These are phyloP conservation scores for Priocnemis perturbator DNA, from an alignment of 2,888 invertebrate genomes.

Conservation along the genomic window DNA sequence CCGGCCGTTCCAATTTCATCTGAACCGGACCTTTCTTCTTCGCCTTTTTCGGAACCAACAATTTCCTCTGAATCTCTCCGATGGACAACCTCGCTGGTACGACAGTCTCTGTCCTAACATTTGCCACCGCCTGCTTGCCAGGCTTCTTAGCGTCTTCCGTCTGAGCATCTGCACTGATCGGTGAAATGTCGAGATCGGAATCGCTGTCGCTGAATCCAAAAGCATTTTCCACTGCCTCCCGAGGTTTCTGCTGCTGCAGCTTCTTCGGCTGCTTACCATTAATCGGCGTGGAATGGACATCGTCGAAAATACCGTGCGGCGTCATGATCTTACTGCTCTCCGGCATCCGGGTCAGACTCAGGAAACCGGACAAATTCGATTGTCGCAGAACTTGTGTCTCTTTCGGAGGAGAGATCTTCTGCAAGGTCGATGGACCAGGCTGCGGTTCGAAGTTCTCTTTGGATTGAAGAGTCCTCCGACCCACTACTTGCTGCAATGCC, in stretches of 20 bases:
- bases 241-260: no score
- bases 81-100: slow-evolving; percentile 47
- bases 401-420: slow-evolving; percentile 11
- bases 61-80: slow-evolving; percentile 47
- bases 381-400: slow-evolving; percentile 52
- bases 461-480: slow-evolving; percentile 9
- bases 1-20: slow-evolving; percentile 18
- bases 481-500: slow-evolving; percentile 8
- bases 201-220: slow-evolving; percentile 64
- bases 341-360: slow-evolving; percentile 63
- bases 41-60: slow-evolving; percentile 25
- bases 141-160: background rate
- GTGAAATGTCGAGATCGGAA: slow-evolving; percentile 19
- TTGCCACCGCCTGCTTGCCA: background rate
- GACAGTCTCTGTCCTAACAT: background rate
- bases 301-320: slow-evolving; percentile 63
- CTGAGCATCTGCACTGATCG: background rate
- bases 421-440: slow-evolving; percentile 56
- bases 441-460: slow-evolving; percentile 31
- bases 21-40: background rate
- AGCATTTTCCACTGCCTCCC: slow-evolving; percentile 59
- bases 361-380: slow-evolving; percentile 63
- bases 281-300: slow-evolving; percentile 52
- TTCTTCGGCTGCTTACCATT: slow-evolving; percentile 38
- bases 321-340: slow-evolving; percentile 56